Evolutionary conservation across 2,113 vertebrate species (phyloP), one percentile per base, ranked within the genome.

Genomic region (Coptodon rendalli): DNA sequence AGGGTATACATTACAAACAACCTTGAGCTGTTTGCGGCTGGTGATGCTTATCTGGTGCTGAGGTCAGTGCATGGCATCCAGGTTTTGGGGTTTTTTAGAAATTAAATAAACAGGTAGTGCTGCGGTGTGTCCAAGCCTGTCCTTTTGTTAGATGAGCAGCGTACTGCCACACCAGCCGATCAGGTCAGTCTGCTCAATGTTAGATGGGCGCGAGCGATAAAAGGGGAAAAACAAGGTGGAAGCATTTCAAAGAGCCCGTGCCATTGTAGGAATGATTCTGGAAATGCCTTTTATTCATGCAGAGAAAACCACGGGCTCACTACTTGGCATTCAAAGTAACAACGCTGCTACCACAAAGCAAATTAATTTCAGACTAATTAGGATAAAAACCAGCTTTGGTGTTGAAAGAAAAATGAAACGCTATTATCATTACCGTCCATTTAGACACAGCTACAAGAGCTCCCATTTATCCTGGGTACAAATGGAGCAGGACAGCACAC

Each of bases 361-460:
- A 94, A 95, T 93, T 90, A 53, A 94, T 94, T 91, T 87, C 84
- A 87, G 83, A 91, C 86, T 93, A 94, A 95, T 94, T 94, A 89
- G 73, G 22, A 91, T 90, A 88, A 94, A 89, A 92, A 89, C 66
- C 87, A 78, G 83, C 83, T 92, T 88, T 90, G 73, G 83, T 89
- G 91, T 86, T 82, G 79, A 87, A 90, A 83, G 78, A 86, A 88
- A 85, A 91, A 90, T 88, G 89, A 89, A 86, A 92, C 34, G 78
- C 88, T 53, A 89, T 95, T 90, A 94, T 93, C 87, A 88, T 91
- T 90, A 90, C 31, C 6, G 22, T 87, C 90, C 84, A 87, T 90
- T 92, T 87, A 83, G 82, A 91, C 59, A 76, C 38, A 68, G 80
- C 89, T 78, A 85, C 17, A 9, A 76, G 63, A 85, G 82, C 79